Base-by-base conservation (phyloP, 2,113 vertebrate species). In the Alligator mississippiensis region DNA sequence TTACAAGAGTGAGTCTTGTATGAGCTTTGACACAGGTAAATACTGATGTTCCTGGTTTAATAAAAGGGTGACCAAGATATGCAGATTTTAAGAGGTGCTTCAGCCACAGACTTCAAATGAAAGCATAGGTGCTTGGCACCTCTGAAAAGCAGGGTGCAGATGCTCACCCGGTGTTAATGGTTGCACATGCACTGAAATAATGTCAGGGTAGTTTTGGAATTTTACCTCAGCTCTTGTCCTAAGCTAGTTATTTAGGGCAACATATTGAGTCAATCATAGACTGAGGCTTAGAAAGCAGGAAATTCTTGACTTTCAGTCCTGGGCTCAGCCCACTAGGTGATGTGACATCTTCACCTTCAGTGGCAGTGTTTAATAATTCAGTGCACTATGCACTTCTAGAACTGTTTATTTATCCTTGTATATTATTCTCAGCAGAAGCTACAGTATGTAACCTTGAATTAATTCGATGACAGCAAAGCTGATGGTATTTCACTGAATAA, bases 401-500 rank as follows among this genome's bases (percentile, higher is more conserved):
- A 27, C 15, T 88, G 17, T 11, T 95, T 38, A 38, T 47, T 19
- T 89, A 63, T 74, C 55, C 58, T 74, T 55, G 2, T 82, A 27
- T 58, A 84, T 47, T 47, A 87, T 89, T 82, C 87, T 61, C 74
- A 90, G 11, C 25, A 88, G 74, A 87, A 91, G 60, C 54, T 82
- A 80, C 47, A 75, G 47, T 13, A 70, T 24, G 4, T 47, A 68
- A 54, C 59, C 77, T 95, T 82, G 47, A 47, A 47, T 47, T 72
- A 90, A 82, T 47, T 64, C 61, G 17, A 63, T 77, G 66, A 4
- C 70, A 86, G 28, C 58, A 57, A 57, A 27, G 27, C 59, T 96
- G 87, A 59, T 25, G 88, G n/a, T 80, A 24, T 68, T 68, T 89
- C 72, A 86, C 78, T 76, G 62, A 76, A 79, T 80, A 90, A 85